These are phyloP conservation scores for Lutraria rhynchaena DNA, from an alignment of 1,140 invertebrate genomes.

Conservation along the genomic window DNA sequence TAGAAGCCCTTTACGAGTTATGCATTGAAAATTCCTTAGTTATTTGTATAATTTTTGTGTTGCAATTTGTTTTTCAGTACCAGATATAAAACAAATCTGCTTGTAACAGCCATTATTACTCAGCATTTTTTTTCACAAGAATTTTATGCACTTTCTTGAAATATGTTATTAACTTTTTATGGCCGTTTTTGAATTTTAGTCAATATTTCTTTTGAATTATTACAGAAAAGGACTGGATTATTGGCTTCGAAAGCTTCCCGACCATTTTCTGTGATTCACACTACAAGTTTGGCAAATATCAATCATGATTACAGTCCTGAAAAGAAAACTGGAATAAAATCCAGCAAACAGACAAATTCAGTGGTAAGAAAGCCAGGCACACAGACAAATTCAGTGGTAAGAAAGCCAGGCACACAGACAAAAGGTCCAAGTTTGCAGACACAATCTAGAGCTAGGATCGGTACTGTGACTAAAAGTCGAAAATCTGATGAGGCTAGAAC, in stretches of 20 bases:
- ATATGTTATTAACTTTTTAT: too few relatives aligned
- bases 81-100: too few relatives aligned
- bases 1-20: too few relatives aligned
- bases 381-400: neutral
- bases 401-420: neutral
- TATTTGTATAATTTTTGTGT: too few relatives aligned
- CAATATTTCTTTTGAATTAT: too few relatives aligned
- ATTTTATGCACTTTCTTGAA: too few relatives aligned
- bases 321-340: slow-evolving; percentile 31
- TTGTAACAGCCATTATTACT: too few relatives aligned
- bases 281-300: slow-evolving; percentile 67
- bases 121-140: too few relatives aligned
- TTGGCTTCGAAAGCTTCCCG: slow-evolving; percentile 58
- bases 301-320: slow-evolving; percentile 67
- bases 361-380: neutral
- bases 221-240: slow-evolving; percentile 63
- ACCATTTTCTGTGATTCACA: slow-evolving; percentile 68
- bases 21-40: too few relatives aligned
- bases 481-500: slow-evolving; percentile 17
- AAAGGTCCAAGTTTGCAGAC: neutral
- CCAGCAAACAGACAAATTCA: neutral
- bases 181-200: too few relatives aligned
- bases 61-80: too few relatives aligned
- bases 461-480: neutral
- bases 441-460: neutral